These are phyloP conservation scores for Ariopsis seemanni DNA, from an alignment of 2,113 vertebrate genomes.

Conservation along the genomic window DNA sequence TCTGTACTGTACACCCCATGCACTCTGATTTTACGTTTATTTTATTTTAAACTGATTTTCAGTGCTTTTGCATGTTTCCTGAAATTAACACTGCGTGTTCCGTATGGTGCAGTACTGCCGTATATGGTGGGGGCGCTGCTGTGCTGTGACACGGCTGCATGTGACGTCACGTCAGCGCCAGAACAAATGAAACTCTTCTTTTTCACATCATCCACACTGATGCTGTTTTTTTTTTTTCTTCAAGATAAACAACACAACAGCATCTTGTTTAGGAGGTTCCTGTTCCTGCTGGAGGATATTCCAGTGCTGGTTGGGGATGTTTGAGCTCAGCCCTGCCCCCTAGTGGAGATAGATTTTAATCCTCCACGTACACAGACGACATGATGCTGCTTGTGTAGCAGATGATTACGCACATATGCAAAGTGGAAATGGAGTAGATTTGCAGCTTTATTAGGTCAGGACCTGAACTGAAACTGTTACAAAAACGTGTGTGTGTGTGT, in stretches of 20 bases:
- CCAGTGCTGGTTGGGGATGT: neutral
- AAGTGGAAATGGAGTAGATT: neutral
- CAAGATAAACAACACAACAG: neutral
- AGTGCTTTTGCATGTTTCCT: neutral
- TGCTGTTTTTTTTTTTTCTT: neutral
- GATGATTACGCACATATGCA: neutral
- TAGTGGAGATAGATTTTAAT: neutral
- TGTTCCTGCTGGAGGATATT: neutral
- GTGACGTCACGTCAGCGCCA: neutral
- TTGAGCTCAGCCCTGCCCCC: neutral
- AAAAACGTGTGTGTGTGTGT: neutral
- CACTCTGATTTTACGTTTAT: too few species aligned
- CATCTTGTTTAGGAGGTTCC: too few species aligned
- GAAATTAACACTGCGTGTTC: too few species aligned
- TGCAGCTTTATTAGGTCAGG: neutral
- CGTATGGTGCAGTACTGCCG: too few species aligned
- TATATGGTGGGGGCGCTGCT: too few species aligned
- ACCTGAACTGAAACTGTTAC: neutral
- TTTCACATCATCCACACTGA: neutral
- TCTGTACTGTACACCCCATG: too few species aligned
- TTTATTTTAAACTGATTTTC: too few species aligned
- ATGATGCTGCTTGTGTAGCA: too few species aligned
- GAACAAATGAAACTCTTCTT: too few species aligned
- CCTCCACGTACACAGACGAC: neutral
- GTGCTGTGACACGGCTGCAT: too few species aligned